Base-by-base conservation (phyloP, 2,113 vertebrate genomes). In the Percina caprodes region DNA sequence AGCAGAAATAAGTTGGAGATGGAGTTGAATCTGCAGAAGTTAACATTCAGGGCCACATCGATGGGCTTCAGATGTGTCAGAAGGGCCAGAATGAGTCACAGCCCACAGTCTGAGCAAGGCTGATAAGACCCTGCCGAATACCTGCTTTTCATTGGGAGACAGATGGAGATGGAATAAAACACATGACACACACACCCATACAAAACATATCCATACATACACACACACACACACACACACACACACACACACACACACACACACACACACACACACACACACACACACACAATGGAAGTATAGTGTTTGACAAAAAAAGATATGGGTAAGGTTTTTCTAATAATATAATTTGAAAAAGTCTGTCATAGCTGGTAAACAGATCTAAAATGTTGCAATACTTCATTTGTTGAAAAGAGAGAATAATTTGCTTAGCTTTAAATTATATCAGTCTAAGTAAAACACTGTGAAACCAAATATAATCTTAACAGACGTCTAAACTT, bases 101-200 rank as follows among this genome's bases (percentile, higher is more conserved):
- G 84, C 85, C 84, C 69, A 11, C 74, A 65, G 88, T 79, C 89
- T 93, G 91, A 92, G 85, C 33, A 74, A 42, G 74, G 79, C 89
- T 84, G 93, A 94, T 94, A 92, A 93, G 90, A 91, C 82, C 74
- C 81, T 80, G 87, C 55, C 23, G 76, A 81, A 39, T 78, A 85
- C 80, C 81, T 63, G 85, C 86, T 74, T 76, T 85, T 85, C 60
- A 82, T 35, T 48, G 14, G 46, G 79, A 83, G 74, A 82, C 63
- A 76, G 49, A 85, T 80, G 79, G 79, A 76, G 67, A 62, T 69
- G 74, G 75, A 86, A 81, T 66, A 78, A 71, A 87, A 69, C 60
- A 62, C 23, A 75, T 51, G 51, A 67, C 19, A 16, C 58, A 77
- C 70, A 74, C 73, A 63, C 52, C 77, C n/a, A 81, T 12, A 69